A percentile compares a stretch with the other conserved stretches of the same genome.
These are phyloP conservation scores for Xylocopa sonorina DNA, from an alignment of 1,140 invertebrate species.

Conservation along the genomic window DNA sequence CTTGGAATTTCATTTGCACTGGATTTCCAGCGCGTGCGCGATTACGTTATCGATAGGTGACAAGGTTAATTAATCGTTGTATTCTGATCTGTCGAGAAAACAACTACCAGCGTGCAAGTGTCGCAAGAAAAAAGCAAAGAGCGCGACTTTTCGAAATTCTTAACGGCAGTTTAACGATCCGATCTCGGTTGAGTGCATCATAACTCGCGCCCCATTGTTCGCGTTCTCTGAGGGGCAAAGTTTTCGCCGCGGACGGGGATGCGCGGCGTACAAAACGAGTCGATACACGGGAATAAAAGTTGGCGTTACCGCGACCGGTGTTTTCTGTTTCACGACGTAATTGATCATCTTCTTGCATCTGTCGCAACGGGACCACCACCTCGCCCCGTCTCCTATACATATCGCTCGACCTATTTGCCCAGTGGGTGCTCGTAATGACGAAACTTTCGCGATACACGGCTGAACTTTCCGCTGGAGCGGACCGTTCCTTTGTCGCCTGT, in stretches of 20 bases:
- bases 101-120: no score
- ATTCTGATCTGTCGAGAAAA: no score
- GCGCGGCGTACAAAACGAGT: background rate
- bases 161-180: background rate
- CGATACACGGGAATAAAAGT: constrained; percentile 13
- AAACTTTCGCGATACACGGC: constrained; percentile 39
- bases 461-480: constrained; percentile 18
- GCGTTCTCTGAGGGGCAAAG: background rate
- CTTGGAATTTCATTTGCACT: no score
- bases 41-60: background rate
- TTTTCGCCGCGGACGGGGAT: background rate
- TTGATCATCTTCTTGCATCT: constrained; percentile 27
- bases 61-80: background rate
- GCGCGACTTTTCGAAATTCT: background rate
- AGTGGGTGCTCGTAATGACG: constrained; percentile 29
- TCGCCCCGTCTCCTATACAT: no score
- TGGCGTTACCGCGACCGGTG: background rate
- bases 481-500: background rate
- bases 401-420: constrained; percentile 10
- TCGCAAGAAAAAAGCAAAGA: no score
- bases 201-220: background rate
- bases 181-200: background rate
- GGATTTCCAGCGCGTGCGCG: background rate
- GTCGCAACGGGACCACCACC: background rate
- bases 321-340: constrained; percentile 15